phyloP scores from a whole-genome alignment of 1,140 invertebrate genomes.

The Daktulosphaira vitifoliae region DNA sequence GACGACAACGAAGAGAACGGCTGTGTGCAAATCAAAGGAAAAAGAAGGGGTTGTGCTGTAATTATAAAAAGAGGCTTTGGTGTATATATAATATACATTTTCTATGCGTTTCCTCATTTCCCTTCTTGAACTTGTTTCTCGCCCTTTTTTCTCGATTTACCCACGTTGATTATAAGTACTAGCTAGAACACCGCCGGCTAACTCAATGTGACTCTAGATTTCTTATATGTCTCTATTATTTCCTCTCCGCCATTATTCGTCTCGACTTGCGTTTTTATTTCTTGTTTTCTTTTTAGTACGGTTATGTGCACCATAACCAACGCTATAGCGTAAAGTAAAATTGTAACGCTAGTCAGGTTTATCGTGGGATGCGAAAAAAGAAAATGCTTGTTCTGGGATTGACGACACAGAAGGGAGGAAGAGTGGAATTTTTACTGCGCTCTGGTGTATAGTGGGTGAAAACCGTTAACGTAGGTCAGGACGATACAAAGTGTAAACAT shows the following conservation, averaged over 20 bases:
- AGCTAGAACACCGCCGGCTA: background rate
- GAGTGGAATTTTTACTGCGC: too few species aligned
- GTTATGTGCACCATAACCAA: background rate
- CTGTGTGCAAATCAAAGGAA: conserved; percentile 16
- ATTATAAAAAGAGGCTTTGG: conserved; percentile 31
- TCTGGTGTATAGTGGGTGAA: too few species aligned
- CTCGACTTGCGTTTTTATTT: background rate
- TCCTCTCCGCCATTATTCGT: background rate
- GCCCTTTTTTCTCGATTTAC: conserved; percentile 28
- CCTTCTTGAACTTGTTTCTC: conserved; percentile 32
- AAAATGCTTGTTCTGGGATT: too few species aligned
- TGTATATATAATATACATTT: conserved; percentile 2
- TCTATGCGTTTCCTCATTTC: conserved; percentile 3
- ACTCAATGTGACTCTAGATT: conserved; percentile 5
- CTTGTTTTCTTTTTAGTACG: conserved; percentile 9
- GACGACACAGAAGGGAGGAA: too few species aligned
- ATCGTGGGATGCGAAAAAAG: too few species aligned
- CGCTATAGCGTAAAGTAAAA: too few species aligned
- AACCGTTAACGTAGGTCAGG: too few species aligned
- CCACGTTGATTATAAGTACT: conserved; percentile 30
- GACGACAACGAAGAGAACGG: conserved; percentile 16
- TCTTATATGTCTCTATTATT: conserved; percentile 25
- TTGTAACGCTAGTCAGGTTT: too few species aligned
- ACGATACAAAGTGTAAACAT: too few species aligned
- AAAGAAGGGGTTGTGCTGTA: conserved; percentile 33